A percentile compares a stretch with the other conserved stretches of the same genome.
Conservation (phyloP, 2,113 vertebrate species). For the Rhea americana region DNA sequence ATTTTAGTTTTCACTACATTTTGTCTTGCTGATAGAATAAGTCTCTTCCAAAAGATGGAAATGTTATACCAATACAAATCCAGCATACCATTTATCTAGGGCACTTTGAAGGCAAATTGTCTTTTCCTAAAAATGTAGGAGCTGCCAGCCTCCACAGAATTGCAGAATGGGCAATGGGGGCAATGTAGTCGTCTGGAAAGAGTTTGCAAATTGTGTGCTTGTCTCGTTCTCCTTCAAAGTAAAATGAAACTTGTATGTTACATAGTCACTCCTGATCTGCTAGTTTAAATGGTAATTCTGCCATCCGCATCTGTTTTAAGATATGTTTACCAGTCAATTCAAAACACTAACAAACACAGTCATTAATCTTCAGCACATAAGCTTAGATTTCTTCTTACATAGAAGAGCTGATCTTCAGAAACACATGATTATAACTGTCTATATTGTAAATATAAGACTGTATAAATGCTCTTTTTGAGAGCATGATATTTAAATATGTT, state of each 20-base stretch:
- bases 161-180: neutral
- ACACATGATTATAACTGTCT: constrained; percentile 57
- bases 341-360: constrained; percentile 38
- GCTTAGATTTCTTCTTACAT: constrained; percentile 71
- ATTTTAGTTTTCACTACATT: constrained; percentile 58
- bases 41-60: constrained; percentile 15
- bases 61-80: neutral
- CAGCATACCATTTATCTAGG: constrained; percentile 42
- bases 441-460: constrained; percentile 71
- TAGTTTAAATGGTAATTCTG: constrained; percentile 38
- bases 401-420: constrained; percentile 67
- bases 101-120: neutral
- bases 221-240: neutral
- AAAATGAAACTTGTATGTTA: neutral
- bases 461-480: constrained; percentile 76
- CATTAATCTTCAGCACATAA: constrained; percentile 43
- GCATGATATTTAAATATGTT: constrained; percentile 71
- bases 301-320: constrained; percentile 44
- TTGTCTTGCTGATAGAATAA: constrained; percentile 14
- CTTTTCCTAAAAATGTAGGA: neutral
- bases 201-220: constrained; percentile 39
- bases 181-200: constrained; percentile 37
- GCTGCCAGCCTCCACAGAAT: neutral
- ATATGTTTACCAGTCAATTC: constrained; percentile 55
- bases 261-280: constrained; percentile 7